Conservation (phyloP, 2,113 vertebrate species). For the Thamnaconus septentrionalis region DNA sequence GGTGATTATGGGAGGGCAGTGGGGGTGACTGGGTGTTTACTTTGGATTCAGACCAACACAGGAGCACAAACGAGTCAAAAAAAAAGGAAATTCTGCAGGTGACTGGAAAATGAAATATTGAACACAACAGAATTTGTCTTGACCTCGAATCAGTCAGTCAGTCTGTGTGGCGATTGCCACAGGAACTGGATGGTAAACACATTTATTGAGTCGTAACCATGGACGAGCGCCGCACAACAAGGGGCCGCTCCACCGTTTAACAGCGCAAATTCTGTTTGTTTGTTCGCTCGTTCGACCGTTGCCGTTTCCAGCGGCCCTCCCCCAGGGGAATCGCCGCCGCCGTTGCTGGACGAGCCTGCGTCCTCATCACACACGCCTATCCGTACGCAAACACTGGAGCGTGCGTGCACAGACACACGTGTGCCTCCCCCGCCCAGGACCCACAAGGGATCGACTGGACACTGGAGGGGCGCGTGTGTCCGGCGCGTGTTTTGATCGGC, state of each 20-base stretch:
- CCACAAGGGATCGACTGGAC: slow-evolving; percentile 46
- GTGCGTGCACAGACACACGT: slow-evolving; percentile 11
- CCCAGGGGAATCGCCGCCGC: slow-evolving; percentile 41
- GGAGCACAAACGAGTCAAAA: neutral
- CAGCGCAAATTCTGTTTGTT: too few relatives aligned
- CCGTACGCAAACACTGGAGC: slow-evolving; percentile 1
- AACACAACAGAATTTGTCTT: neutral
- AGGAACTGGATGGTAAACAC: too few relatives aligned
- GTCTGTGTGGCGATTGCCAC: too few relatives aligned
- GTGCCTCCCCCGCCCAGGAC: slow-evolving; percentile 14
- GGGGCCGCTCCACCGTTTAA: too few relatives aligned
- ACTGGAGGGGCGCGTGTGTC: slow-evolving; percentile 54
- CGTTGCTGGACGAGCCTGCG: too few relatives aligned
- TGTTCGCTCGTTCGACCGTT: slow-evolving; percentile 17
- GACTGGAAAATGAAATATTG: neutral
- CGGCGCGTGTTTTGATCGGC: slow-evolving; percentile 35
- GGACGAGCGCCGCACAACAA: too few relatives aligned
- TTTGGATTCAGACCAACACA: slow-evolving; percentile 19
- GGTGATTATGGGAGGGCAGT: neutral
- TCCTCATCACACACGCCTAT: slow-evolving; percentile 24
- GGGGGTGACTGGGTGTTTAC: slow-evolving; percentile 2
- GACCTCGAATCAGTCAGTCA: neutral
- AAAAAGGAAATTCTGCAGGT: too few relatives aligned
- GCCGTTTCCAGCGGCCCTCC: slow-evolving; percentile 49
- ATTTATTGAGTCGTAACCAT: too few relatives aligned